These are phyloP conservation scores for Pristionchus arcanus DNA, from an alignment of 2,888 invertebrate genomes.

Conservation along the genomic window DNA sequence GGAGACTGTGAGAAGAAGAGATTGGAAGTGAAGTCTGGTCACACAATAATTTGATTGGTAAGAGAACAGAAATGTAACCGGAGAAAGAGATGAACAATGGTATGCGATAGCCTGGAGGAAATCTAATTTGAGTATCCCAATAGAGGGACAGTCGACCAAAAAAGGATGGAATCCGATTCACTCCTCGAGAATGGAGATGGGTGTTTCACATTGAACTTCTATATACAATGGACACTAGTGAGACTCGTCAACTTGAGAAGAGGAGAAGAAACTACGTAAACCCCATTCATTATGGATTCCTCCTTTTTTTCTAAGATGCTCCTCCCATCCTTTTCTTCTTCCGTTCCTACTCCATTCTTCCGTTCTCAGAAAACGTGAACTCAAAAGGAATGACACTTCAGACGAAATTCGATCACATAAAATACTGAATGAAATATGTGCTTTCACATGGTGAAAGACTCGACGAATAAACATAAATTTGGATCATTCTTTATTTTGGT, in stretches of 20 bases:
- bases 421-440: not conserved
- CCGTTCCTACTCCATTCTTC: not conserved
- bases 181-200: not conserved
- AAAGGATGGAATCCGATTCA: not conserved
- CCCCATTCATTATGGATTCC: slow-evolving; percentile 40
- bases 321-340: slow-evolving; percentile 1
- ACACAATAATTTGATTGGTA: slow-evolving; percentile 25
- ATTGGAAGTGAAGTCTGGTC: slow-evolving; percentile 29
- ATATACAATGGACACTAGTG: slow-evolving; percentile 22
- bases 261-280: slow-evolving; percentile 28
- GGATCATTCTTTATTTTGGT: not conserved
- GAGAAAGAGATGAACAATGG: slow-evolving; percentile 26
- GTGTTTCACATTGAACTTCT: slow-evolving; percentile 26
- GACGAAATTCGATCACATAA: slow-evolving; percentile 8
- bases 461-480: not conserved
- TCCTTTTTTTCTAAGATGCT: slow-evolving; percentile 38
- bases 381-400: not conserved
- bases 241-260: not conserved
- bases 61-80: not conserved
- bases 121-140: slow-evolving; percentile 34
- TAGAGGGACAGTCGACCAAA: not conserved
- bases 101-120: not conserved
- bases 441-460: not conserved
- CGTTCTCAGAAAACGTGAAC: slow-evolving; percentile 3
- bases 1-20: slow-evolving; percentile 31